phyloP scores from a whole-genome alignment of 2,113 vertebrate species.

The Neogobius melanostomus region DNA sequence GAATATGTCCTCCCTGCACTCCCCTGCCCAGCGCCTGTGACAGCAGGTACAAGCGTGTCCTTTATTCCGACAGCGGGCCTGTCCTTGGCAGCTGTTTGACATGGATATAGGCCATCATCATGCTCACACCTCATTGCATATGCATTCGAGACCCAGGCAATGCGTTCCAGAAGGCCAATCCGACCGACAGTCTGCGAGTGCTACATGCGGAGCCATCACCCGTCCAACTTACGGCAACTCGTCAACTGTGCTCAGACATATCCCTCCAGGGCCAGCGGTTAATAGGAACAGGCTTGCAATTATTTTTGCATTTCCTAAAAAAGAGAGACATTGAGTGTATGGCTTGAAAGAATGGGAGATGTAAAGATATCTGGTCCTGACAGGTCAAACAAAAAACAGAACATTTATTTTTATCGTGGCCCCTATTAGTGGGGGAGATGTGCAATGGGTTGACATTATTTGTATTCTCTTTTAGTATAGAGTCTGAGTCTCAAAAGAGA shows the following conservation, averaged over 20 bases:
- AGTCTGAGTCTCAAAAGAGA: too few relatives aligned
- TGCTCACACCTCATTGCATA: conserved; percentile 28
- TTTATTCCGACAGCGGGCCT: neutral
- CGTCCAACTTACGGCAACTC: conserved; percentile 18
- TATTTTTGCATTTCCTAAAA: neutral
- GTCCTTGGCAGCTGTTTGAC: conserved; percentile 18
- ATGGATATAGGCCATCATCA: conserved; percentile 27
- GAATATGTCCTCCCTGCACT: neutral
- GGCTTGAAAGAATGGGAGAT: neutral
- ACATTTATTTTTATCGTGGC: too few relatives aligned
- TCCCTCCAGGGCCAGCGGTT: conserved; percentile 13
- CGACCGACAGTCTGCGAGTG: conserved; percentile 12
- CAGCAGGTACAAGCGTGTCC: neutral
- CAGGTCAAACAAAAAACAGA: neutral
- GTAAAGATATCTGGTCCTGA: neutral
- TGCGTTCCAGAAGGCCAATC: conserved; percentile 11
- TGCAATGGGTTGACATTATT: too few relatives aligned
- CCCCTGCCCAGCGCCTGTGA: neutral
- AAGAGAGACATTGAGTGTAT: conserved; percentile 2
- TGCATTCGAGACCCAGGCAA: conserved; percentile 17
- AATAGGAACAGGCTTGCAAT: conserved; percentile 20
- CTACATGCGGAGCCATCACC: conserved; percentile 1
- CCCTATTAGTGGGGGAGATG: too few relatives aligned
- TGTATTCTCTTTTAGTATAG: neutral
- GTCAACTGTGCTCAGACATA: conserved; percentile 20